A percentile compares a stretch with the other conserved stretches of the same genome.
These are phyloP conservation scores for Amphiprion percula DNA, from an alignment of 2,113 vertebrate genomes.

Conservation along the genomic window DNA sequence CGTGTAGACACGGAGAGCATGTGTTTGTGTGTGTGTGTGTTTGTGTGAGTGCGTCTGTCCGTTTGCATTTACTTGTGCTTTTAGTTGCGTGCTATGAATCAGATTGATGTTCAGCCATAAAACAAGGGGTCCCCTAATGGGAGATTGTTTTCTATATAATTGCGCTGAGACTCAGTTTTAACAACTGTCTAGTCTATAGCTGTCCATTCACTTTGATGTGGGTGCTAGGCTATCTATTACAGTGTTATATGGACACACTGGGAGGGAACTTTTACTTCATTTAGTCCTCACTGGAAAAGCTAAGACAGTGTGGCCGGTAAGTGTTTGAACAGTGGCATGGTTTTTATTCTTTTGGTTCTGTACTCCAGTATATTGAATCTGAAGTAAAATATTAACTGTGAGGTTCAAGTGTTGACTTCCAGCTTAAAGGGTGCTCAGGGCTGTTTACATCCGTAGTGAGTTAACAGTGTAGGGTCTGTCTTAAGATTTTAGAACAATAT, in stretches of 20 bases:
- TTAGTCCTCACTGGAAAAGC: not conserved
- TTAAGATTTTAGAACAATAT: not conserved
- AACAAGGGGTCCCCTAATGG: conserved; percentile 58
- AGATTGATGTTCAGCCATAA: conserved; percentile 66
- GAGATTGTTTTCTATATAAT: conserved; percentile 71
- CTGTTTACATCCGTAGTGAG: not conserved
- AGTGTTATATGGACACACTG: conserved; percentile 11
- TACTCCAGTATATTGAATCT: conserved; percentile 2
- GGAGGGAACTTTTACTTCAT: conserved; percentile 19
- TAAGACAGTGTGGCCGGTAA: not conserved
- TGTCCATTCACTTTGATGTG: conserved; percentile 46
- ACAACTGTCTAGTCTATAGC: conserved; percentile 42
- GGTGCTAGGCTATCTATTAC: conserved; percentile 44
- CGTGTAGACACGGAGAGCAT: conserved; percentile 16
- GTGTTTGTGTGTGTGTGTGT: too few species aligned
- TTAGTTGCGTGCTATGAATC: conserved; percentile 59
- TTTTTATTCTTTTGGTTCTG: conserved; percentile 8
- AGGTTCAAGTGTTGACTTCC: conserved; percentile 11
- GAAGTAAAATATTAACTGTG: conserved; percentile 20
- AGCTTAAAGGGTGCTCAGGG: not conserved
- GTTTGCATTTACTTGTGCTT: conserved; percentile 29
- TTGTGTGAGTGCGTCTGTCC: conserved; percentile 16
- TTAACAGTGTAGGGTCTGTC: not conserved
- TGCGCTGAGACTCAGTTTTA: conserved; percentile 64
- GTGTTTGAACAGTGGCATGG: conserved; percentile 13